Evolutionary conservation across 2,888 invertebrate genomes (phyloP), one percentile per base, ranked within the genome.

Genomic region (Drosophila hamatofila): DNA sequence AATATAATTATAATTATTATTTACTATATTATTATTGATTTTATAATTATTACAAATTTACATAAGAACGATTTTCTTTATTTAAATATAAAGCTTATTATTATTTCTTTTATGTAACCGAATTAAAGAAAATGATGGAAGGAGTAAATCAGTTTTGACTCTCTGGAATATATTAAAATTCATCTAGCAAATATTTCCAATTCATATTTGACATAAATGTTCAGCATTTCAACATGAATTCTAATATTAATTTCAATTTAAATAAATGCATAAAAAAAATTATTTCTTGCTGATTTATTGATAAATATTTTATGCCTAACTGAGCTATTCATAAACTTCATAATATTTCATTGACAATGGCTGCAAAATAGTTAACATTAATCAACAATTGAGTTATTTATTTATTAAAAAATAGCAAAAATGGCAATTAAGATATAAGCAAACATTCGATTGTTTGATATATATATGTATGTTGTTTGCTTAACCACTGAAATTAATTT

Each of bases 391-490:
- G n/a, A 35, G 33, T 44, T 33, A 35, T 25, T 46, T 25, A 14
- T n/a, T n/a, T 37, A 37, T 18, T 14, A 25, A 37, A 35, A 57
- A 46, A 46, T 25, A 5, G 7, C 9, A 35, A 46, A 25, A 35
- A 44, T 44, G 1, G 9, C 35, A 23, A 58, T 58, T 46, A 37
- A 46, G 57, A 37, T 27, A 16, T 18, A 0, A 0, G 27, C 27
- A 49, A 49, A 27, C 12, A 49, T 11, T 2, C 18, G 7, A 18
- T 18, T 30, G 56, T 23, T 33, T 41, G 9, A 42, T 16, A 23
- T 55, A n/a, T n/a, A 42, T 16, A 23, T 56, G 27, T 37, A 37
- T 59, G 16, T n/a, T 35, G 21, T 57, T 49, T 39, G 21, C 6
- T 14, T 37, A 35, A 37, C 27, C 37, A 27, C 25, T 21, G 16